Base-by-base conservation (phyloP, 2,113 vertebrate genomes). In the Chrysemys picta region DNA sequence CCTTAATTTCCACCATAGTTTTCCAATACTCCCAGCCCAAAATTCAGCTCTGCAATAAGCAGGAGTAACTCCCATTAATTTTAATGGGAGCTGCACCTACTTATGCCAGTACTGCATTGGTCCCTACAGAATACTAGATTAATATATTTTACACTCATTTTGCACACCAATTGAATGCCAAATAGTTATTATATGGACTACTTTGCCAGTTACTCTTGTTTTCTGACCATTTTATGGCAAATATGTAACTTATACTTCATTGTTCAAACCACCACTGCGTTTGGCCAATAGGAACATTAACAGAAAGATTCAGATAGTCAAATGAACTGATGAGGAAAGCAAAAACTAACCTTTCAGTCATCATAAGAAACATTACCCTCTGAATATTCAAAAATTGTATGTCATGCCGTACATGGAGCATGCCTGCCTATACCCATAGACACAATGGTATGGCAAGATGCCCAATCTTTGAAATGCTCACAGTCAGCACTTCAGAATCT, bases 401-500 rank as follows among this genome's bases (percentile, higher is more conserved):
- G 89, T 52, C 1, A 5, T 81, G 52, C 86, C 90, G 47, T 24
- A 16, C 27, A 29, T 5, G 10, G 13, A 93, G 27, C 52, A 11
- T 10, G 76, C 82, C 82, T 90, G 89, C 92, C 93, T 80, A 45
- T 92, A 62, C 62, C 52, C 89, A 82, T 75, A 25, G 45, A 87
- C 22, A 89, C 78, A n/a, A 84, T 47, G 87, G 91, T 87, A 95
- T 97, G 93, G 91, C 94, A 96, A 85, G 45, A 84, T 82, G 97
- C 95, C 94, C 91, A 92, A 95, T 3, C 72, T 72, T 94, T 24
- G 21, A 84, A 92, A 88, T 42, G 79, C 81, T 53, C 89, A 10
- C 8, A 92, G 87, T 97, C 90, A 97, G 90, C 85, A 91, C 94
- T 97, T 93, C 87, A 95, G 94, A 96, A 95, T 97, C 90, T 87